Base-by-base conservation (phyloP, 2,113 vertebrate genomes). In the Pterocles gutturalis region DNA sequence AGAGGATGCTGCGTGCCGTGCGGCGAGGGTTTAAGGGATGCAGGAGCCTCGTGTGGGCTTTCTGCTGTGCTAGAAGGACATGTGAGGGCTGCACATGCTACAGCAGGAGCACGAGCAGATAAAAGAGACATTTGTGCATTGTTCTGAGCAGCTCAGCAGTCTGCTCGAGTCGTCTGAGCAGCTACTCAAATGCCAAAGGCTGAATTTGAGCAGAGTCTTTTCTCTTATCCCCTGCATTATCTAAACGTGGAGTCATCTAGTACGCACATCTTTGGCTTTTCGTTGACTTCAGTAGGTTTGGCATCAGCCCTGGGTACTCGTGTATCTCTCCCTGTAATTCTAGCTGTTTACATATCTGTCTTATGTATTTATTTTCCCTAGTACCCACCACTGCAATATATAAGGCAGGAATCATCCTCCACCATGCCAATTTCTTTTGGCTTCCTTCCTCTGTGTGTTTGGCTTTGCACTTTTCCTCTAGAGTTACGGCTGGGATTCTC, bases 391-490 rank as follows among this genome's bases (percentile, higher is more conserved):
- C 90, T 94, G 96, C 75, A 80, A 77, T 66, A 45, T 58, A 93
- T 75, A 88, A 95, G 61, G 75, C 92, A 96, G 90, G 90, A 96
- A 91, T 96, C 96, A 96, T 93, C 87, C 79, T 93, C 66, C 75
- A 93, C 70, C 94, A 91, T 93, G 93, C 96, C 95, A 97, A 46
- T 85, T 96, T 94, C 87, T 96, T 88, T 92, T 97, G 96, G 96
- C 96, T 94, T 73, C 92, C 58, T 86, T 96, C 93, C 92, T 90
- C 31, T 64, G 64, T 1, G 0, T 94, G 92, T 96, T 94, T 96
- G 86, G 90, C 85, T 96, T 92, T 95, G 79, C 95, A 96, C 64
- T 92, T 94, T 94, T 67, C 92, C 90, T 94, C 60, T 62, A 5
- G 87, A 96, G 69, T 88, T 90, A 25, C 0, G 15, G 33, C 71